These are phyloP conservation scores for Paralvinella palmiformis DNA, from an alignment of 1,140 invertebrate species.

Conservation along the genomic window DNA sequence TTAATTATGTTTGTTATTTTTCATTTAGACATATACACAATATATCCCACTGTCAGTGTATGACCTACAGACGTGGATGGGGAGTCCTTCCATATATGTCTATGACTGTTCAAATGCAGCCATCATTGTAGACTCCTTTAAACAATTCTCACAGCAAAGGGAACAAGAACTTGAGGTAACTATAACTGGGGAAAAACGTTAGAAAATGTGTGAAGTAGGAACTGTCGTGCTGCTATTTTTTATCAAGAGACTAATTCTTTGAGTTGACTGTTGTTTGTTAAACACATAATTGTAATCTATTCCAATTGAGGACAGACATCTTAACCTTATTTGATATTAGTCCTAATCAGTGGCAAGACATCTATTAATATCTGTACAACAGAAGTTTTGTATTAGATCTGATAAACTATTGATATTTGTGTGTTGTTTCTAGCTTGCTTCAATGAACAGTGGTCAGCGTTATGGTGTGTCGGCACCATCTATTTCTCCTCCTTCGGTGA, in stretches of 20 bases:
- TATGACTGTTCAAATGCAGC: constrained; percentile 99
- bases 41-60: constrained; percentile 98
- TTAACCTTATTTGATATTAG: too few relatives aligned
- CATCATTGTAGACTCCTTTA: constrained; percentile 88
- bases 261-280: not conserved
- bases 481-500: constrained; percentile 32
- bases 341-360: too few relatives aligned
- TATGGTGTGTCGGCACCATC: not conserved
- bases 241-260: not conserved
- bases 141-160: constrained; percentile 84
- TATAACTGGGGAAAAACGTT: too few relatives aligned
- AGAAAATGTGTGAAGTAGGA: too few relatives aligned
- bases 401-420: too few relatives aligned
- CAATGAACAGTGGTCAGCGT: not conserved
- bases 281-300: not conserved
- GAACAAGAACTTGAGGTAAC: too few relatives aligned
- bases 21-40: constrained; percentile 81
- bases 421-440: too few relatives aligned
- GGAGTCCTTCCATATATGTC: constrained; percentile 95
- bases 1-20: not conserved
- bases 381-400: too few relatives aligned
- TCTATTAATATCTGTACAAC: too few relatives aligned
- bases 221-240: too few relatives aligned
- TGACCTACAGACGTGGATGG: constrained; percentile 99
- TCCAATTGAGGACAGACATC: too few relatives aligned